Conservation (phyloP, 2,113 vertebrate species). For the Lamprotornis superbus region DNA sequence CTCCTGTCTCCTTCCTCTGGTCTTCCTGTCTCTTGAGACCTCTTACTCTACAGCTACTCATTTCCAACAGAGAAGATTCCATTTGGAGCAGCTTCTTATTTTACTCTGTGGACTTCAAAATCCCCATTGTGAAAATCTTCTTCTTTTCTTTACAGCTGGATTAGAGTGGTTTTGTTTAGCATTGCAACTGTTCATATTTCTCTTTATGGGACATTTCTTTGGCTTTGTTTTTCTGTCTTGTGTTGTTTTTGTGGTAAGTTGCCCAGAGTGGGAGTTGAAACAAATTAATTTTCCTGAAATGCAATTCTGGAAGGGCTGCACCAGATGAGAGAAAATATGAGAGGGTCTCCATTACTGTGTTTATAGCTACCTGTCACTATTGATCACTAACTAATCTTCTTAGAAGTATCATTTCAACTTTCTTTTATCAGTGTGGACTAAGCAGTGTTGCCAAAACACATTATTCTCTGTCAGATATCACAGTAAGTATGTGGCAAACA, state of each 20-base stretch:
- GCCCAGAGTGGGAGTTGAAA: slow-evolving; percentile 20
- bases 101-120: not conserved
- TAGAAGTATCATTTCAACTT: slow-evolving; percentile 50
- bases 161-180: not conserved
- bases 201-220: slow-evolving; percentile 1
- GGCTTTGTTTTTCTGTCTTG: not conserved
- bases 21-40: not conserved
- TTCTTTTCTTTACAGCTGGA: not conserved
- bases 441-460: not conserved
- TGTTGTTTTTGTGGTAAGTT: slow-evolving; percentile 33
- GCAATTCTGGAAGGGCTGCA: slow-evolving; percentile 14
- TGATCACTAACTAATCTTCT: slow-evolving; percentile 56
- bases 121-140: not conserved
- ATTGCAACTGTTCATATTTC: not conserved
- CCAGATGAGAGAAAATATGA: slow-evolving; percentile 13
- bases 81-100: not conserved
- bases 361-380: slow-evolving; percentile 52
- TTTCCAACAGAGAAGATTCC: not conserved
- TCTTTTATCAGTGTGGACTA: slow-evolving; percentile 31
- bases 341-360: slow-evolving; percentile 23
- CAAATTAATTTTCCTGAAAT: slow-evolving; percentile 57
- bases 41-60: not conserved
- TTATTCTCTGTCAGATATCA: slow-evolving; percentile 44
- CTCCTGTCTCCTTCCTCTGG: not conserved
- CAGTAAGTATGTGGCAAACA: not conserved